Conservation (phyloP, 2,113 vertebrate genomes). For the Bettongia penicillata region DNA sequence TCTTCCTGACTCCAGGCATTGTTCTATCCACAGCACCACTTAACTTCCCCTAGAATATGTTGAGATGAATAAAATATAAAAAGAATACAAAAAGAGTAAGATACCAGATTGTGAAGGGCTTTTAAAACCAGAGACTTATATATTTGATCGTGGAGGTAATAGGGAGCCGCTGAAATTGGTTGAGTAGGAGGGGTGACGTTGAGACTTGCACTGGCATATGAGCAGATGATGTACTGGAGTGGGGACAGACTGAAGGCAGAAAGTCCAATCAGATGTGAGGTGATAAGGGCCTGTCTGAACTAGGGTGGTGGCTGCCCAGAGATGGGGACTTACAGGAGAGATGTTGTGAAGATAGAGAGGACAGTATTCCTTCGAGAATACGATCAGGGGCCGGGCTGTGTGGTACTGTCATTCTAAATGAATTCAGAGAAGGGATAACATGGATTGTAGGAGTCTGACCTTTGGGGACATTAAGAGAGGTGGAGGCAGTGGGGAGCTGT, state of each 20-base stretch:
- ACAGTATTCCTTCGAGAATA: neutral
- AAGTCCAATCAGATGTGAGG: neutral
- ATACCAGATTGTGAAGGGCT: neutral
- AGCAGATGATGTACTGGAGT: neutral
- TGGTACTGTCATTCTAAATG: neutral
- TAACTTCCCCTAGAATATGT: neutral
- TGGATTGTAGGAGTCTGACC: neutral
- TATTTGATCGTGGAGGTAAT: neutral
- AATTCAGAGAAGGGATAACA: neutral
- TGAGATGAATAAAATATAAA: neutral
- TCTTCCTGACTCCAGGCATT: no score
- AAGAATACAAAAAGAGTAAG: neutral
- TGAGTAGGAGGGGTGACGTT: no score
- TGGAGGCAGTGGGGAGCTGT: neutral
- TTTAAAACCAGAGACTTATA: neutral
- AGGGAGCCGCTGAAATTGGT: neutral
- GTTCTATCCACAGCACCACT: no score
- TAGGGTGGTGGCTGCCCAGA: neutral
- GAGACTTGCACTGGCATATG: no score
- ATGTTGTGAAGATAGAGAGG: neutral
- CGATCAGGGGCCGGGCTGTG: conserved; percentile 11
- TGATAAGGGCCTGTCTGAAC: neutral
- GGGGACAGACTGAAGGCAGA: neutral
- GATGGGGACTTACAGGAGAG: neutral
- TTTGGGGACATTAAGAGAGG: neutral